Conservation (phyloP, 64 coral and sea anemone genomes). For the Stichodactyla helianthus region DNA sequence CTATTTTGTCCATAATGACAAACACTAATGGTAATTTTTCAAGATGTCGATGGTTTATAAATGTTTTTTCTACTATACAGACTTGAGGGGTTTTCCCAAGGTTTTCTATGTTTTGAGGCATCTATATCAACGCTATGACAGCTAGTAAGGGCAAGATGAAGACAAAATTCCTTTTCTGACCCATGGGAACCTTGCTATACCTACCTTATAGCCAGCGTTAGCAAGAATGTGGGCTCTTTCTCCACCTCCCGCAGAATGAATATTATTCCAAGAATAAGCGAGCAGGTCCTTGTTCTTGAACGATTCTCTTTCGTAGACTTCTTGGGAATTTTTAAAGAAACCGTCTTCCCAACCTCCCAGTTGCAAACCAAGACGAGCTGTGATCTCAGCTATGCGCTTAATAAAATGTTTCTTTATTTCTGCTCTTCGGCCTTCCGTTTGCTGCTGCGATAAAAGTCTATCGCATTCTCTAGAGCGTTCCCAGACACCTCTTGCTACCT, state of each 20-base stretch:
- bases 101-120: too few relatives aligned
- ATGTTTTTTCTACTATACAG: too few relatives aligned
- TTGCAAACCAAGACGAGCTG: not conserved
- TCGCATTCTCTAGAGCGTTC: conserved; percentile 14
- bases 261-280: conserved; percentile 83
- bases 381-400: not conserved
- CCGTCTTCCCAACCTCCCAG: conserved; percentile 40
- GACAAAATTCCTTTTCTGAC: too few relatives aligned
- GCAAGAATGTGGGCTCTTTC: conserved; percentile 75
- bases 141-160: too few relatives aligned
- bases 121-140: too few relatives aligned
- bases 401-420: conserved; percentile 34
- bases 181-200: too few relatives aligned
- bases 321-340: not conserved
- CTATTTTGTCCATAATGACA: too few relatives aligned
- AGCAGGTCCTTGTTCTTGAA: conserved; percentile 67
- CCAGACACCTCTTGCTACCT: conserved; percentile 32
- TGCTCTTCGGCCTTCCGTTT: not conserved
- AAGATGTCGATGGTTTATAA: too few relatives aligned
- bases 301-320: conserved; percentile 53
- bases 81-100: too few relatives aligned
- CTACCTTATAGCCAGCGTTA: conserved; percentile 82
- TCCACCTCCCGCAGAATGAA: conserved; percentile 64
- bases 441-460: not conserved
- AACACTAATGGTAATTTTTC: too few relatives aligned